Evolutionary conservation across 2,113 vertebrate species (phyloP).

Genomic region (Pholis gunnellus): DNA sequence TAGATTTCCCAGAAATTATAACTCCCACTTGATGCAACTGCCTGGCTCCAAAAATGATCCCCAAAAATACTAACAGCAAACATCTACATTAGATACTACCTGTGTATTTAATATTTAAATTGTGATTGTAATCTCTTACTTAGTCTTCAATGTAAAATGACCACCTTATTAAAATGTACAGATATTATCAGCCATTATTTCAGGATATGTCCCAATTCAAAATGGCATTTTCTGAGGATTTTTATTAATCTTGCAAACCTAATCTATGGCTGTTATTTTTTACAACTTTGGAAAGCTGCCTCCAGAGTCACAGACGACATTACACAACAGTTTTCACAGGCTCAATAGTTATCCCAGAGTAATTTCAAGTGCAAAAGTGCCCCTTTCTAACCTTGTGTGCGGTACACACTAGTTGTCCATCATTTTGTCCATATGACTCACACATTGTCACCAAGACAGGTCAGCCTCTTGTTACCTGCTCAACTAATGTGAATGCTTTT

Average conservation of each 20-base stretch:
- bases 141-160: not conserved
- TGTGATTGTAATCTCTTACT: not conserved
- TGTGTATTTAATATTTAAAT: not conserved
- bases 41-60: not conserved
- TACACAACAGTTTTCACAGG: not conserved
- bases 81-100: not conserved
- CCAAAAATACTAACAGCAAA: not conserved
- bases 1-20: conserved; percentile 33
- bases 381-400: not conserved
- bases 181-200: not conserved
- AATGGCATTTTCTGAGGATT: not conserved
- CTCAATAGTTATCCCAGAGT: not conserved
- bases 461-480: conserved; percentile 17
- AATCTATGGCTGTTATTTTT: not conserved
- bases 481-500: not conserved
- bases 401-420: not conserved
- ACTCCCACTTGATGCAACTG: conserved; percentile 12
- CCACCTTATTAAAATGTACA: not conserved
- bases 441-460: not conserved
- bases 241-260: not conserved
- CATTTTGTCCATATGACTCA: not conserved
- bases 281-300: not conserved
- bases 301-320: not conserved
- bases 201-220: not conserved
- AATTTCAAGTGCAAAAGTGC: not conserved